Percentiles rank a stretch among this genome's conserved stretches.
phyloP scores from a whole-genome alignment of 2,797 vertebrate genomes.

The Setipinna tenuifilis region DNA sequence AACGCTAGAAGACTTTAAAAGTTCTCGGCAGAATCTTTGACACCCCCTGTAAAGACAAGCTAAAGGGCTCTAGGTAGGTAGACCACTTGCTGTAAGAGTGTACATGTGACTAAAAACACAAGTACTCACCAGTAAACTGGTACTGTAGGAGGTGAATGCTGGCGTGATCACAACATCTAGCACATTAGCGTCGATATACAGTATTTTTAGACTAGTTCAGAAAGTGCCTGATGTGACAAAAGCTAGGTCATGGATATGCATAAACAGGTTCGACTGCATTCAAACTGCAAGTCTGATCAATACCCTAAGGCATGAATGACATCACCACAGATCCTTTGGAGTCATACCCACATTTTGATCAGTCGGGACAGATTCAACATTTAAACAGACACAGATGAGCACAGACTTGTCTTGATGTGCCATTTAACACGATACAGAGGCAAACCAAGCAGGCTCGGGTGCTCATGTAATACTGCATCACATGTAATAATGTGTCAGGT shows the following conservation, averaged over 20 bases:
- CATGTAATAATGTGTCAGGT: neutral
- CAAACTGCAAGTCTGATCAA: neutral
- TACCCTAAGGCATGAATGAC: neutral
- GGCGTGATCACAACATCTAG: conserved; percentile 4
- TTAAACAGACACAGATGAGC: neutral
- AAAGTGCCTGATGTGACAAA: conserved; percentile 18
- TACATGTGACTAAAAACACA: conserved; percentile 34
- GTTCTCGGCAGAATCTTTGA: neutral
- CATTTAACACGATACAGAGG: neutral
- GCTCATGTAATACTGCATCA: neutral
- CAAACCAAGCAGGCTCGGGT: neutral
- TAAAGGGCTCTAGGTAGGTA: neutral
- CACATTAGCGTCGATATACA: conserved; percentile 10
- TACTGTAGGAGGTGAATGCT: neutral
- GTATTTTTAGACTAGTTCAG: neutral
- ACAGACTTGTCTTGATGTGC: neutral
- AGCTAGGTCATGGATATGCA: neutral
- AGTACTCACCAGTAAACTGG: neutral
- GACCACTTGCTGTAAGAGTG: neutral
- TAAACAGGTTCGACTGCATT: neutral
- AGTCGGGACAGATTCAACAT: neutral
- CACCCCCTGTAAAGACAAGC: neutral
- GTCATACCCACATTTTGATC: neutral
- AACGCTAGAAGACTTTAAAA: neutral
- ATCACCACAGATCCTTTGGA: conserved; percentile 3